A percentile compares a stretch with the other conserved stretches of the same genome.
These are phyloP conservation scores for Neopipo cinnamomea DNA, from an alignment of 2,113 vertebrate genomes.

Conservation along the genomic window DNA sequence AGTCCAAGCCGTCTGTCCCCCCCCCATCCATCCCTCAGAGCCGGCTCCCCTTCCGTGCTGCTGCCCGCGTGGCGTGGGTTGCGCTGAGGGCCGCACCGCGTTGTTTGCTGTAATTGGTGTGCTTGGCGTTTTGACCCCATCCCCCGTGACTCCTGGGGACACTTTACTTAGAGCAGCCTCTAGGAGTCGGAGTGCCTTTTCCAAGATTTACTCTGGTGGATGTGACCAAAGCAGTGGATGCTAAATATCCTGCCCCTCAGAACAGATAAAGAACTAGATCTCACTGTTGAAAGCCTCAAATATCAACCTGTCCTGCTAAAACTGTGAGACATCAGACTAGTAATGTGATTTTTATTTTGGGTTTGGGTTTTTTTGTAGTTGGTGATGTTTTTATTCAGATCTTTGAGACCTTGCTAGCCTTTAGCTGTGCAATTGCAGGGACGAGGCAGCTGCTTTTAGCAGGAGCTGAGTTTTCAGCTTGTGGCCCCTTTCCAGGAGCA, in stretches of 20 bases:
- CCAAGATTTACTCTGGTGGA: fast-evolving
- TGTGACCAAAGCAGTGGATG: background rate
- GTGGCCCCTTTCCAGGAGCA: background rate
- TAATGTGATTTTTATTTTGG: background rate
- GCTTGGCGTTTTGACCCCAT: background rate
- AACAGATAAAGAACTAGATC: background rate
- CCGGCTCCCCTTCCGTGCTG: too few species aligned
- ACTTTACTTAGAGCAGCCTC: fast-evolving
- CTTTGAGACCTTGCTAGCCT: background rate
- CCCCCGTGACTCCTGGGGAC: too few species aligned
- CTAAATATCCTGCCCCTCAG: background rate
- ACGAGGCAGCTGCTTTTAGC: background rate
- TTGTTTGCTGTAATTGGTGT: too few species aligned
- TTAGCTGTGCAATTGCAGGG: fast-evolving
- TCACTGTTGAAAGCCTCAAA: background rate
- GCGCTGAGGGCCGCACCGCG: background rate
- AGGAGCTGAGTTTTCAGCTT: background rate
- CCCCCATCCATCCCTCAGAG: background rate
- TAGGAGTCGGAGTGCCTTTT: background rate
- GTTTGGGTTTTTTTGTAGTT: background rate
- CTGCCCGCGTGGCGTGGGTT: background rate
- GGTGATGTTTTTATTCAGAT: background rate
- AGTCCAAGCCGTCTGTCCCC: background rate
- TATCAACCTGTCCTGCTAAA: background rate
- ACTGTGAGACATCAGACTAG: background rate